These are phyloP conservation scores for Heliconius nattereri DNA, from an alignment of 1,140 invertebrate species.

Conservation along the genomic window DNA sequence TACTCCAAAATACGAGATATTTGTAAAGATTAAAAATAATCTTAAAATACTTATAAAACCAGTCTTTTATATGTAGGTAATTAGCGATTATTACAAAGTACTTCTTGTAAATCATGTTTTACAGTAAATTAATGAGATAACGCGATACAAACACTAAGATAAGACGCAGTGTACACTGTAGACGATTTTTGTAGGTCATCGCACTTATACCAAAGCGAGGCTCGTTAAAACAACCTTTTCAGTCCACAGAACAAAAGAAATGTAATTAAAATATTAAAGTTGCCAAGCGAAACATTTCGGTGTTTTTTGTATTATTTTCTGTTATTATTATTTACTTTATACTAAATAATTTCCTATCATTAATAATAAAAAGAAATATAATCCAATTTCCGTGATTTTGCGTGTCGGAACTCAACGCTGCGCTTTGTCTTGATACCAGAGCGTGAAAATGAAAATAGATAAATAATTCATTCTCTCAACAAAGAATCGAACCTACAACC, in stretches of 20 bases:
- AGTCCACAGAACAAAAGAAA: slow-evolving; percentile 1
- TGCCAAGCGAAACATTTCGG: not conserved
- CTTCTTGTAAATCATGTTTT: not conserved
- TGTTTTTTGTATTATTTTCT: not conserved
- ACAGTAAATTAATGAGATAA: slow-evolving; percentile 6
- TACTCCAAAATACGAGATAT: too few relatives aligned
- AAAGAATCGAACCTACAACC: too few relatives aligned
- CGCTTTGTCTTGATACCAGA: too few relatives aligned
- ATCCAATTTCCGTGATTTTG: too few relatives aligned
- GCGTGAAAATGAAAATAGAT: too few relatives aligned
- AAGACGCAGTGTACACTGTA: not conserved
- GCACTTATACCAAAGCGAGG: not conserved
- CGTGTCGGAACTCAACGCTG: too few relatives aligned
- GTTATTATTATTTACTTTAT: not conserved
- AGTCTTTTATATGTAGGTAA: not conserved
- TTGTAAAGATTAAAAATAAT: too few relatives aligned
- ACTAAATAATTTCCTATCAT: not conserved
- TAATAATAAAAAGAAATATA: too few relatives aligned
- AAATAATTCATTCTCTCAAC: too few relatives aligned
- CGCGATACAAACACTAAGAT: not conserved
- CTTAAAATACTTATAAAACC: too few relatives aligned
- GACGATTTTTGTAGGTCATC: not conserved
- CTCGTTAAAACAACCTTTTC: slow-evolving; percentile 9
- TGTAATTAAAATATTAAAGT: not conserved
- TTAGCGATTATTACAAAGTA: not conserved